phyloP scores from a whole-genome alignment of 2,797 vertebrate genomes.

The Pseudocheirus occidentalis region DNA sequence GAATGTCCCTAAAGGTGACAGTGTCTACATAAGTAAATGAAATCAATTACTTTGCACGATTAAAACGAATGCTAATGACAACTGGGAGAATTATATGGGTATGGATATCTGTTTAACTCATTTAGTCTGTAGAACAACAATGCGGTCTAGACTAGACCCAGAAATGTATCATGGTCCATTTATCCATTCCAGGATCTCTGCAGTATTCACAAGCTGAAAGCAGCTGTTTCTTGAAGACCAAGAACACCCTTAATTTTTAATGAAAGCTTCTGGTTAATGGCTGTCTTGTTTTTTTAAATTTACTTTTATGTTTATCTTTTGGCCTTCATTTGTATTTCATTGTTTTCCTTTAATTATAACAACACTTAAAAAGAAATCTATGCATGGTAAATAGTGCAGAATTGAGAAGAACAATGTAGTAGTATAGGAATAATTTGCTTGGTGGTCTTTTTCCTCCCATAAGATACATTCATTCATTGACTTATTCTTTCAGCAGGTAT shows the following conservation, averaged over 20 bases:
- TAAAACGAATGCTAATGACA: constrained; percentile 40
- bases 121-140: constrained; percentile 40
- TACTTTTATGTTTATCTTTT: constrained; percentile 32
- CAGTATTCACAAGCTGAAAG: constrained; percentile 35
- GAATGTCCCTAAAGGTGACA: constrained; percentile 29
- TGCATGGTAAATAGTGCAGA: not conserved
- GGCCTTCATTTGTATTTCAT: constrained; percentile 23
- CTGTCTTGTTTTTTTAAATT: constrained; percentile 30
- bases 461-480: not conserved
- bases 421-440: not conserved
- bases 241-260: constrained; percentile 41
- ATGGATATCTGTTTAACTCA: not conserved
- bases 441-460: not conserved
- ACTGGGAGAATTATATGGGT: constrained; percentile 24
- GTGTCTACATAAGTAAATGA: constrained; percentile 10
- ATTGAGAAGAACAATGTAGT: not conserved
- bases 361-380: constrained; percentile 30
- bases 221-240: constrained; percentile 37
- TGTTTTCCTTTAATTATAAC: constrained; percentile 47
- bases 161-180: constrained; percentile 12
- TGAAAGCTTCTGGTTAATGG: constrained; percentile 36
- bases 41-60: constrained; percentile 29
- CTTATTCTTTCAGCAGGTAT: not conserved
- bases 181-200: constrained; percentile 24
- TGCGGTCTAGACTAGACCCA: constrained; percentile 25